A percentile compares a stretch with the other conserved stretches of the same genome.
Evolutionary conservation across 2,888 invertebrate genomes (phyloP).

Genomic region (Cataglyphis altisquamis): DNA sequence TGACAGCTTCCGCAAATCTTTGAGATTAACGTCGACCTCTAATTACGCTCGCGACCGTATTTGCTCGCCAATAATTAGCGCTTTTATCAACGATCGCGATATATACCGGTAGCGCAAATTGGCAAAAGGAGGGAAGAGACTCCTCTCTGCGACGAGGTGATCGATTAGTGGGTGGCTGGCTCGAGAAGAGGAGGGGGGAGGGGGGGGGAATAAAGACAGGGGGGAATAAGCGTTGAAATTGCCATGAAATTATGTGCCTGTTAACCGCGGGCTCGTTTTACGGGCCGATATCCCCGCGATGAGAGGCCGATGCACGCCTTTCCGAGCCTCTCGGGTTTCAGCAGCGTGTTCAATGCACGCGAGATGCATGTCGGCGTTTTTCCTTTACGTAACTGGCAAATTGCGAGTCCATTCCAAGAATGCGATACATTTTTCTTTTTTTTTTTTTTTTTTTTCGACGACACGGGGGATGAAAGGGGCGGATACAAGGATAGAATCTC

Average conservation of each 20-base stretch:
- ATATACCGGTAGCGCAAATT: background rate
- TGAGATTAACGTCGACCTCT: constrained; percentile 16
- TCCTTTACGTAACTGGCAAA: constrained; percentile 54
- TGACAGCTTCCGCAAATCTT: constrained; percentile 2
- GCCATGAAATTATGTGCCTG: constrained; percentile 68
- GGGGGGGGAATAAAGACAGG: constrained; percentile 37
- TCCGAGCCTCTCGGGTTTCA: constrained; percentile 62
- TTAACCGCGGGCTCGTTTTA: constrained; percentile 62
- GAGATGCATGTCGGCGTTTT: constrained; percentile 37
- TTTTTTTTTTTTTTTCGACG: background rate
- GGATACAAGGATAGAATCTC: background rate
- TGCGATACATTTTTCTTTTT: constrained; percentile 32
- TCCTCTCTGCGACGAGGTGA: constrained; percentile 34
- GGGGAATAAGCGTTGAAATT: constrained; percentile 64
- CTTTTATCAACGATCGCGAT: background rate
- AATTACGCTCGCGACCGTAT: background rate
- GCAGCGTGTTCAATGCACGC: constrained; percentile 52
- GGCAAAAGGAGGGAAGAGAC: background rate
- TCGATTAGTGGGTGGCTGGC: constrained; percentile 69
- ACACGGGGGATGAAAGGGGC: background rate
- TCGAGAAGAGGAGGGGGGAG: background rate
- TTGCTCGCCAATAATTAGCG: constrained; percentile 23
- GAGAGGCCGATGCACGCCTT: constrained; percentile 52
- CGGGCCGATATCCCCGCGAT: constrained; percentile 48
- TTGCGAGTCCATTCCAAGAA: constrained; percentile 26